Evolutionary conservation across 1,140 invertebrate genomes (phyloP), one percentile per base, ranked within the genome.

Genomic region (Gonatopus flavifemur): DNA sequence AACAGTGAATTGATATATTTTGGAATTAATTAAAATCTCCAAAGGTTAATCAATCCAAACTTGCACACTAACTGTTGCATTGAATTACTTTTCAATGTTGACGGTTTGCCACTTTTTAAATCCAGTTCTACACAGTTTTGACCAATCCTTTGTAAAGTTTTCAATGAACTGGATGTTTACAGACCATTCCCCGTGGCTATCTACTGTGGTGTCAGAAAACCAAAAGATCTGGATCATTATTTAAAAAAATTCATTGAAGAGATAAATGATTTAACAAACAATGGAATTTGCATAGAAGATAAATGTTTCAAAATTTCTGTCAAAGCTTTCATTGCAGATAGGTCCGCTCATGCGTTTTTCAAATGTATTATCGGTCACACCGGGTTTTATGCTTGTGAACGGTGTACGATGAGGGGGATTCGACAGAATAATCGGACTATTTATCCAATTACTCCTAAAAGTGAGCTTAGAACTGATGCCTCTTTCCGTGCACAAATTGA

Each of bases 1-100:
- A n/a, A n/a, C n/a, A n/a, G n/a, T n/a, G n/a, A 52, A 20, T 52
- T 55, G 42, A 35, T 30, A 31, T 62, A 62, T 50, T 55, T 57
- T 52, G 49, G 55, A 18, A 48, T 57, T 10, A 4, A 4, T 21
- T 40, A 55, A 12, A 32, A 32, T 19, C 43, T 61, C 25, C 7
- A 40, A 42, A 28, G 9, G 24, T 49, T 18, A 46, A 19, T 55
- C 15, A 48, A 52, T 52, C 12, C 47, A 24, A 25, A 52, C 16
- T 9, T 52, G 1, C 43, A 49, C 48, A 16, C 13, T 16, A 15
- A 42, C n/a, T 38, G 42, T 13, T 15, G 19, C 12, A 42, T 61
- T 18, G 31, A 48, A 16, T 35, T 63, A 24, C 20, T 38, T 31
- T 30, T 59, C 37, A 59, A 59, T 49, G 28, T 57, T 36, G 57